Evolutionary conservation across 2,113 vertebrate genomes (phyloP).

Genomic region (Percina caprodes): DNA sequence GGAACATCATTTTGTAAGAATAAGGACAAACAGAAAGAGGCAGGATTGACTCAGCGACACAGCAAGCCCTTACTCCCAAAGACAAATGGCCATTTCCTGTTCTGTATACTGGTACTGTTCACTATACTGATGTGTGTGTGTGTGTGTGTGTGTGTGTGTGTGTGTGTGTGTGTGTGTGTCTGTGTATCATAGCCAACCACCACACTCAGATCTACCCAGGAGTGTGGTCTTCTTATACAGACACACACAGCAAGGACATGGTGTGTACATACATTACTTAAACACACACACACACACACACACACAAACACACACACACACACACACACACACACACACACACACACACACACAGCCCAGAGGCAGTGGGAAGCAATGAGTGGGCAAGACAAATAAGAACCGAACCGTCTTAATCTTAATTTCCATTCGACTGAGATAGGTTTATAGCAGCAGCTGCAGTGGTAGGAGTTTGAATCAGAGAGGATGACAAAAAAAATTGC

Average conservation of each 20-base stretch:
- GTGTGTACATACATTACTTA: not conserved
- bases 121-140: not conserved
- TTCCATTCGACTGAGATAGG: slow-evolving; percentile 45
- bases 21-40: slow-evolving; percentile 13
- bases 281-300: not conserved
- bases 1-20: not conserved
- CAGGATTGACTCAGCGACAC: not conserved
- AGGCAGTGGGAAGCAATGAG: slow-evolving; percentile 28
- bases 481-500: not conserved
- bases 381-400: slow-evolving; percentile 29
- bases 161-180: too few species aligned
- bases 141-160: not conserved
- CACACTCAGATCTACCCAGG: slow-evolving; percentile 9
- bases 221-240: slow-evolving; percentile 5
- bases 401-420: slow-evolving; percentile 42
- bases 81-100: slow-evolving; percentile 25
- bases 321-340: not conserved
- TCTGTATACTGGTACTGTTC: slow-evolving; percentile 3
- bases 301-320: not conserved
- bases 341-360: slow-evolving; percentile 10
- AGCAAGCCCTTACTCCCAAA: not conserved
- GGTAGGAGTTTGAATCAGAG: not conserved
- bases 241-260: slow-evolving; percentile 44
- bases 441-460: slow-evolving; percentile 28
- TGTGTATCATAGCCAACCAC: not conserved